Evolutionary conservation across 2,113 vertebrate genomes (phyloP).

Genomic region (Leucoraja erinaceus): DNA sequence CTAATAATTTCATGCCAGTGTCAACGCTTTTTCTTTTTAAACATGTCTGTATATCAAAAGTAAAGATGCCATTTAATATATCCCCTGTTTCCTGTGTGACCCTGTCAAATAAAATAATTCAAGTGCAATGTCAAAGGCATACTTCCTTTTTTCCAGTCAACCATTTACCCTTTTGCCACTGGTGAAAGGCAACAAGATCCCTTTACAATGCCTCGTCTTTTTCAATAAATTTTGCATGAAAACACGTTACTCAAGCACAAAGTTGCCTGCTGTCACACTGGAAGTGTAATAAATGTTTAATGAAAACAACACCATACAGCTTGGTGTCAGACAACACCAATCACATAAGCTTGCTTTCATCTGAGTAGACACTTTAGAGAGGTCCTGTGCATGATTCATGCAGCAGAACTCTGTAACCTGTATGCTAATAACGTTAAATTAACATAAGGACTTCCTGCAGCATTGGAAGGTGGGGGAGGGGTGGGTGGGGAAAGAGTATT

Average conservation of each 20-base stretch:
- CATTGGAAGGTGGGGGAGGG: conserved; percentile 45
- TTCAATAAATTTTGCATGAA: conserved; percentile 97
- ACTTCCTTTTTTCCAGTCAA: conserved; percentile 55
- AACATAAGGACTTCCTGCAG: conserved; percentile 63
- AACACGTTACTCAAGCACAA: conserved; percentile 74
- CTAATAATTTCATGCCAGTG: not conserved
- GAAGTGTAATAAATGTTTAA: conserved; percentile 96
- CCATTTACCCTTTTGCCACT: conserved; percentile 70
- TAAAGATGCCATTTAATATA: conserved; percentile 15
- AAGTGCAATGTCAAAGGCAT: conserved; percentile 40
- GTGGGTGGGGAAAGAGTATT: conserved; percentile 47
- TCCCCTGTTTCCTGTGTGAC: conserved; percentile 25
- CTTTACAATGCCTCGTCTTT: conserved; percentile 73
- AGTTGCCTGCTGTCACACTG: conserved; percentile 89
- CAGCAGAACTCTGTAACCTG: conserved; percentile 66
- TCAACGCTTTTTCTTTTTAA: not conserved
- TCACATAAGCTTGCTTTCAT: conserved; percentile 77
- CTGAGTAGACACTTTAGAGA: conserved; percentile 70
- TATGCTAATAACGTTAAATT: conserved; percentile 73
- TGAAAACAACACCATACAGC: conserved; percentile 89
- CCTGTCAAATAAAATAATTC: conserved; percentile 37
- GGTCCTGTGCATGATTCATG: conserved; percentile 56
- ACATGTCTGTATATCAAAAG: not conserved
- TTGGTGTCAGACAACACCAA: conserved; percentile 80
- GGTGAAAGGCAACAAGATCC: conserved; percentile 79